These are phyloP conservation scores for Hemaris fuciformis DNA, from an alignment of 2,888 invertebrate species.

Conservation along the genomic window DNA sequence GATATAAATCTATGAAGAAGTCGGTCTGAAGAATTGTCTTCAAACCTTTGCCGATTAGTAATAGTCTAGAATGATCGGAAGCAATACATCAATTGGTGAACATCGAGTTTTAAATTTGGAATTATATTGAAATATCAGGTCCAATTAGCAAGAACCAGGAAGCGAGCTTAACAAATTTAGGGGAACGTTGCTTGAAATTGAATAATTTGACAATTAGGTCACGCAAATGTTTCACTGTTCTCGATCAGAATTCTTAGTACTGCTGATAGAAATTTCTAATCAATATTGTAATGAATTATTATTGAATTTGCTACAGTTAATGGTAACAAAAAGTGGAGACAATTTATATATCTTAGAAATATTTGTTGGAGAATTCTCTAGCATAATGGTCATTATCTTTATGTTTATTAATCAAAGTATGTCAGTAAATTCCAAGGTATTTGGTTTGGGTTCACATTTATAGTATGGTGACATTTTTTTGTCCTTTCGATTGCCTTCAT, in stretches of 20 bases:
- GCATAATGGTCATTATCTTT: too few relatives aligned
- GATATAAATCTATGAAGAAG: constrained; percentile 6
- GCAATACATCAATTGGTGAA: background rate
- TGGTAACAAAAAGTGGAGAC: too few relatives aligned
- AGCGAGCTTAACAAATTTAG: background rate
- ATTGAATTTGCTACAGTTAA: too few relatives aligned
- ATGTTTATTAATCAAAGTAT: too few relatives aligned
- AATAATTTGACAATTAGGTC: background rate
- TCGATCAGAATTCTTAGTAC: background rate
- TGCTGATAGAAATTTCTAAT: background rate
- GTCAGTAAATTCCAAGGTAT: too few relatives aligned
- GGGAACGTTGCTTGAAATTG: background rate
- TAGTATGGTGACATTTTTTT: too few relatives aligned
- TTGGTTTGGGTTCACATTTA: too few relatives aligned
- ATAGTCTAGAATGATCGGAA: too few relatives aligned
- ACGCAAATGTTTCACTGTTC: background rate
- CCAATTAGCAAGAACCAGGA: background rate
- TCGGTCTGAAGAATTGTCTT: background rate
- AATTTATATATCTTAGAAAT: too few relatives aligned
- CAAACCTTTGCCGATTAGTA: background rate
- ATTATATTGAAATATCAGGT: background rate
- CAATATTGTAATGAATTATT: background rate
- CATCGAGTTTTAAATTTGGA: background rate
- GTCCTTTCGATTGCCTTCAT: too few relatives aligned
- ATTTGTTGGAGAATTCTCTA: too few relatives aligned